phyloP scores from a whole-genome alignment of 2,797 vertebrate species.

The Anableps anableps region DNA sequence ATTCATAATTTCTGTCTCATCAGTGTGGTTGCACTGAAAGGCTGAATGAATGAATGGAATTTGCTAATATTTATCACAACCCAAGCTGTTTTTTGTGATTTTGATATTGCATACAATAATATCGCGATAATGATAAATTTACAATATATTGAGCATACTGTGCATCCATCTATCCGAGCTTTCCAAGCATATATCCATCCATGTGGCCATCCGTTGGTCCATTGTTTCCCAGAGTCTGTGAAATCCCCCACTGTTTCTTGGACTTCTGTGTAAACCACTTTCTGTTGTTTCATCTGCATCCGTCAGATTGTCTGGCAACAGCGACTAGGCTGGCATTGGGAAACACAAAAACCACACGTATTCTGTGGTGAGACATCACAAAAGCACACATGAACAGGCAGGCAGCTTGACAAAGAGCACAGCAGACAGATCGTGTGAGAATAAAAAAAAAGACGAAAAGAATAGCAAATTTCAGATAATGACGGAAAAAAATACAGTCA shows the following conservation, averaged over 20 bases:
- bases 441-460: constrained; percentile 39
- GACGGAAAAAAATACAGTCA: constrained; percentile 50
- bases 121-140: not conserved
- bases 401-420: constrained; percentile 59
- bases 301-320: constrained; percentile 68
- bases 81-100: not conserved
- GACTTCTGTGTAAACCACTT: constrained; percentile 32
- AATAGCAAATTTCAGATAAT: constrained; percentile 49
- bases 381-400: constrained; percentile 50
- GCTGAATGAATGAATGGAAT: not conserved
- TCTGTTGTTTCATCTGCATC: constrained; percentile 51
- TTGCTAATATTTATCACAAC: not conserved
- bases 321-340: constrained; percentile 36
- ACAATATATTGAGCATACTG: not conserved
- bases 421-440: constrained; percentile 66
- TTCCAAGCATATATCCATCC: not conserved
- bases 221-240: constrained; percentile 20
- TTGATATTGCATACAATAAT: not conserved
- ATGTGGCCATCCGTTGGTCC: not conserved
- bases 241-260: constrained; percentile 52
- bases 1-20: no score
- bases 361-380: constrained; percentile 39
- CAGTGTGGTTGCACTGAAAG: not conserved
- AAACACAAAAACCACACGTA: constrained; percentile 47
- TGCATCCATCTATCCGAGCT: not conserved